Evolutionary conservation across 2,113 vertebrate species (phyloP), one percentile per base, ranked within the genome.

Genomic region (Myrmophylax atrothorax): DNA sequence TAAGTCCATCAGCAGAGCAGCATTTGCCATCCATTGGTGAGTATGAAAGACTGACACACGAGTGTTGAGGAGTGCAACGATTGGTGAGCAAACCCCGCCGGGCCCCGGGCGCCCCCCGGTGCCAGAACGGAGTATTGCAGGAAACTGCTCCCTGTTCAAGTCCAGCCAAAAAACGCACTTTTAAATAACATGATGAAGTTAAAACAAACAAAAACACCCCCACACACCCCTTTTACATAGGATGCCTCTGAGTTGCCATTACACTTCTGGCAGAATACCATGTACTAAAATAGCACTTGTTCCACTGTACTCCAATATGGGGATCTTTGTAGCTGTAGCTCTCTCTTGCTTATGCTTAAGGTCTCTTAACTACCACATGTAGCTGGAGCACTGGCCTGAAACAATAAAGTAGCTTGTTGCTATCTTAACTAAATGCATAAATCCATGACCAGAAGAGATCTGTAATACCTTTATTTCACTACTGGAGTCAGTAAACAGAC

Each of bases 1-100:
- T 98, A 95, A 98, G 97, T 77, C 40, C 98, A 4, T 44, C 96
- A 8, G 14, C 89, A 2, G 97, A 96, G 81, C 96, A 95, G 20
- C 97, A 50, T 60, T 94, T 97, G 7, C 67, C 96, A 5, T 47
- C 95, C 58, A 3, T 93, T 0, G 98, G 98, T 98, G 85, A 18
- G 98, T 97, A 20, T 17, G 1, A 40, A 13, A 13, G 56, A 4
- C 6, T 37, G 52, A n/a, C 44, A 2, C 26, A 2, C 5, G 3
- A 1, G 3, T 1, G 7, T 50, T 33, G 17, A 4, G 63, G 42
- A 19, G 11, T 29, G 46, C 9, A 18, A 5, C 53, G 76, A 25
- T 52, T 90, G 53, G 31, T 83, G 6, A 29, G 13, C 13, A n/a
- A 33, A 59, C 3, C 68, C 44, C 69, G 1, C 77, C 46, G 60